Conservation (phyloP, 2,888 invertebrate genomes). For the Sialis fuliginosa region DNA sequence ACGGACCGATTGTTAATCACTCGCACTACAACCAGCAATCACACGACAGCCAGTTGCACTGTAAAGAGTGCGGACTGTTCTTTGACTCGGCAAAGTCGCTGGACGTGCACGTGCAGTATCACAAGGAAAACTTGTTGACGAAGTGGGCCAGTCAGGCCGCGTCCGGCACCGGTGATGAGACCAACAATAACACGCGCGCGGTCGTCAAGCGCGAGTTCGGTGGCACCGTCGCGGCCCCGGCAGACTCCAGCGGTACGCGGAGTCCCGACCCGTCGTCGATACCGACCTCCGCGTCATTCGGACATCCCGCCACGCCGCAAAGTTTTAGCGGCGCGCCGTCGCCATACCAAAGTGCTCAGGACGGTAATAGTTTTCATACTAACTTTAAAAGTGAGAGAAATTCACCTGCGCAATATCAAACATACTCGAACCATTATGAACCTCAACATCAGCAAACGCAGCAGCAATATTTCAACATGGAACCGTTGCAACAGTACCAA, state of each 20-base stretch:
- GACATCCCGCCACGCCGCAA: slow-evolving; percentile 45
- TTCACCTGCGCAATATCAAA: slow-evolving; percentile 4
- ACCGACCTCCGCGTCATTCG: slow-evolving; percentile 36
- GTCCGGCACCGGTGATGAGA: slow-evolving; percentile 29
- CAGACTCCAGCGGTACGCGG: slow-evolving; percentile 55
- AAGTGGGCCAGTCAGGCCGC: slow-evolving; percentile 47
- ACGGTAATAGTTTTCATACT: slow-evolving; percentile 28
- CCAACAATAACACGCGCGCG: slow-evolving; percentile 40
- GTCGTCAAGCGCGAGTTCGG: slow-evolving; percentile 36
- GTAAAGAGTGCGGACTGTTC: slow-evolving; percentile 57
- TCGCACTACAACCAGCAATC: slow-evolving; percentile 29
- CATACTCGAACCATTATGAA: slow-evolving; percentile 7
- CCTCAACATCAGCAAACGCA: slow-evolving; percentile 4
- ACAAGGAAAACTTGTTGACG: slow-evolving; percentile 56
- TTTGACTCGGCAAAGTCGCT: slow-evolving; percentile 61
- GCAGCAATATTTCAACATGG: slow-evolving; percentile 9
- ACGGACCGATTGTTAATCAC: slow-evolving; percentile 28
- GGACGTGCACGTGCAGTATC: slow-evolving; percentile 64
- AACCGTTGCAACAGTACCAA: slow-evolving; percentile 16
- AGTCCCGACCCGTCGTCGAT: slow-evolving; percentile 40
- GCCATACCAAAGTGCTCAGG: slow-evolving; percentile 38
- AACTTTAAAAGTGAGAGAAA: slow-evolving; percentile 17
- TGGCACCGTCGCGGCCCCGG: slow-evolving; percentile 45
- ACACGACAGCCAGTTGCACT: slow-evolving; percentile 39
- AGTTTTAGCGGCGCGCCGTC: slow-evolving; percentile 49